Conservation (phyloP, 2,888 invertebrate species). For the Salticus scenicus region DNA sequence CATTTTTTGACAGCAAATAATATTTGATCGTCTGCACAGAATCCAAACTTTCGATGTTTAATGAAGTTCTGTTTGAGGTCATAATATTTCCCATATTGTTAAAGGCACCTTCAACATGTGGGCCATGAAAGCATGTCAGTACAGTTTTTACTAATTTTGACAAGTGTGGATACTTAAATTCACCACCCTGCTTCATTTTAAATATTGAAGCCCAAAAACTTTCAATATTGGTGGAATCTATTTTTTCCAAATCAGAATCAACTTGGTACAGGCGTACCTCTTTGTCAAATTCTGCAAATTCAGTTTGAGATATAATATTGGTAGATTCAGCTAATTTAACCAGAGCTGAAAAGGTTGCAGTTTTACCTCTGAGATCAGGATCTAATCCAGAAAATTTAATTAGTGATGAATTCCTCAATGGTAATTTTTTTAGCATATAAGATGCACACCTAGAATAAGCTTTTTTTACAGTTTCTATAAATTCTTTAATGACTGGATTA, state of each 20-base stretch:
- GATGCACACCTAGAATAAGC: background rate
- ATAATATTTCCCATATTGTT: background rate
- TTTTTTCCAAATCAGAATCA: background rate
- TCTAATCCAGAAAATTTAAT: background rate
- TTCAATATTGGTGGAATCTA: background rate
- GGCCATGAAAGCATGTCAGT: background rate
- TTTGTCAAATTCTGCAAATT: background rate
- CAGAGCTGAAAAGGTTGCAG: background rate
- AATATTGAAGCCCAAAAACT: background rate
- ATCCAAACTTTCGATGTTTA: too few relatives aligned
- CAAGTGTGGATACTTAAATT: background rate
- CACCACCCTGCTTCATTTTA: background rate
- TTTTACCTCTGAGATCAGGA: background rate
- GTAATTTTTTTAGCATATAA: conserved; percentile 8
- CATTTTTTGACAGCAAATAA: too few relatives aligned
- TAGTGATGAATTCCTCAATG: background rate
- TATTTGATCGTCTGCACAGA: too few relatives aligned
- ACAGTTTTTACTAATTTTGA: background rate
- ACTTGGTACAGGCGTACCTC: background rate
- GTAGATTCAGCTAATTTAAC: background rate
- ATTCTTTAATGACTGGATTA: background rate
- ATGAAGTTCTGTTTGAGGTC: background rate
- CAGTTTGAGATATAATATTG: background rate
- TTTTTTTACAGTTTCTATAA: background rate
- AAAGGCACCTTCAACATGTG: background rate